Evolutionary conservation across 2,113 vertebrate species (phyloP), one percentile per base, ranked within the genome.

Genomic region (Pitta sordida): DNA sequence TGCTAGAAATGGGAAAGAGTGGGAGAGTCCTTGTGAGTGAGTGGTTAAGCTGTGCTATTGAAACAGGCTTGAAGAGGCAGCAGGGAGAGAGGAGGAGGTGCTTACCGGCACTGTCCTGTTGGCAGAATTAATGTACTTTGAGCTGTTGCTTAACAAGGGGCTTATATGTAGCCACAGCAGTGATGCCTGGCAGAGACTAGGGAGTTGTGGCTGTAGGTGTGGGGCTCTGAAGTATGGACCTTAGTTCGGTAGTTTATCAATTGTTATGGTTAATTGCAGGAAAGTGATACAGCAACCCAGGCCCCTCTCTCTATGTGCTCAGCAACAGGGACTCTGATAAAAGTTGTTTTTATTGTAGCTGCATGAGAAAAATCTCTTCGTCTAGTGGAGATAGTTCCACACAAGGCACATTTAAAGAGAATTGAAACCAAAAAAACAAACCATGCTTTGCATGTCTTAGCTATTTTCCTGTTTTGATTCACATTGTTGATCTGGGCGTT

Each of bases 41-140:
- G 65, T 69, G 87, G 43, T 11, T 62, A 49, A 59, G 20, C 59
- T 48, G 26, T 49, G 71, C 86, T 77, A 12, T 52, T 69, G 59
- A 49, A 94, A n/a, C 11, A 17, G 79, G 20, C 79, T 83, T 67
- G 80, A 74, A 37, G 83, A 84, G 73, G 81, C 59, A 69, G 1
- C 2, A 2, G 20, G 37, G 71, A 76, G 44, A 52, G 80, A 63
- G 75, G 51, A 83, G 53, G 80, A 65, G 39, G 78, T 56, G 32
- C 15, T 15, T 15, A 12, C 67, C 68, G 70, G 41, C 67, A 36
- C 70, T 60, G 84, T 68, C 74, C 78, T 32, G 15, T 82, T 94
- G 81, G 82, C 74, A 96, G 56, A 68, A 27, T 65, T 82, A 59
- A 64, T 37, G 70, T 49, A 32, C 53, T 87, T 94, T 62, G 90